Percentiles rank a stretch among this genome's conserved stretches.
Conservation (phyloP, 2,888 invertebrate species). For the Athalia circularis region DNA sequence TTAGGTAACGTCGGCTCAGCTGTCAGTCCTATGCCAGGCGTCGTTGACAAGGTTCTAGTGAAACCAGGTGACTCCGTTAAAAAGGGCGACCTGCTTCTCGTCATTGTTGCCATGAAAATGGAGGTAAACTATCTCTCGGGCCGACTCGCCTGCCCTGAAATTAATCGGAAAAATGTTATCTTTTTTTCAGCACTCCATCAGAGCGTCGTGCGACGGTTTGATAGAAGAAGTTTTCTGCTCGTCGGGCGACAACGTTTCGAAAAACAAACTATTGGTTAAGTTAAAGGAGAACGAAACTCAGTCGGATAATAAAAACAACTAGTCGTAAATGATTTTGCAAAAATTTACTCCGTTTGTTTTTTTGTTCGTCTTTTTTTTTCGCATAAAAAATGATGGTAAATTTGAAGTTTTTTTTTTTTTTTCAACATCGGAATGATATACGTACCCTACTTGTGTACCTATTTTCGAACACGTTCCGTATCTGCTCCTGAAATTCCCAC, state of each 20-base stretch:
- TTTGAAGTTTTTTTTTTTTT: too few species aligned
- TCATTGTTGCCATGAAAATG: conserved; percentile 99
- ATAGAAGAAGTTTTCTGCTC: conserved; percentile 84
- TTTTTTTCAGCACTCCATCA: conserved; percentile 84
- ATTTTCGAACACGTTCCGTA: too few species aligned
- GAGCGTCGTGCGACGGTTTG: conserved; percentile 86
- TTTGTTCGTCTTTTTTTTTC: too few species aligned
- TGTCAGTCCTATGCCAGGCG: conserved; percentile 96
- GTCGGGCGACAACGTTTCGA: conserved; percentile 89
- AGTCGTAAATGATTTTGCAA: too few species aligned
- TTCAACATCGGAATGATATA: too few species aligned
- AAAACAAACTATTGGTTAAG: conserved; percentile 77
- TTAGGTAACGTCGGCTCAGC: conserved; percentile 76
- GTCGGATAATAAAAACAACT: too few species aligned
- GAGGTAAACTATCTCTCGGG: conserved; percentile 81
- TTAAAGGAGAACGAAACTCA: conserved; percentile 50
- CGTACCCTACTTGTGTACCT: too few species aligned
- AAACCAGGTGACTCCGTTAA: conserved; percentile 87
- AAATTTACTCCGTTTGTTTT: too few species aligned
- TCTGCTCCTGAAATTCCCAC: too few species aligned
- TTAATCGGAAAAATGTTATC: conserved; percentile 34
- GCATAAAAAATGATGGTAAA: too few species aligned
- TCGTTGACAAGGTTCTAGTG: conserved; percentile 93
- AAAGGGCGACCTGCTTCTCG: conserved; percentile 92
- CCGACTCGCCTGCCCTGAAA: background rate